Evolutionary conservation across 1,140 invertebrate species (phyloP), one percentile per base, ranked within the genome.

Genomic region (Trichonephila inaurata): DNA sequence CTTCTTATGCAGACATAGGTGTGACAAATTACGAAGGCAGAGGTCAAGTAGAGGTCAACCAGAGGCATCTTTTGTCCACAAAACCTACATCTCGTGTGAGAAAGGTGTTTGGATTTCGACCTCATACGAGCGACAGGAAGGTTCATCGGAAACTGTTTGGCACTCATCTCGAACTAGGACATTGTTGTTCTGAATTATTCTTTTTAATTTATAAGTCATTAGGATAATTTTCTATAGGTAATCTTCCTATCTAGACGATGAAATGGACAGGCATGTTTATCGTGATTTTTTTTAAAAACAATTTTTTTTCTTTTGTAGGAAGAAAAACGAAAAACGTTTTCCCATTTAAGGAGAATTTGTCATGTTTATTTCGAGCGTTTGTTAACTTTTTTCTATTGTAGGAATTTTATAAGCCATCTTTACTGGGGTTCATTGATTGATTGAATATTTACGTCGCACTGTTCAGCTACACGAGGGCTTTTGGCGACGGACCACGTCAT

Each of bases 51-150:
- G 69, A 77, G 69, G 82, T 83, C 82, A 60, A 10, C 12, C 24
- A 24, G 72, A 18, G 72, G 40, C 51, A 44, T 83, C 51, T 40
- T 83, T 83, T 83, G 81, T 83, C 82, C 44, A 83, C 82, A 83
- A 24, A 83, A 83, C 82, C 82, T n/a, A 82, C 14, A 82, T 82
- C 81, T 8, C 4, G 81, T 58, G 44, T 58, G 40, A 83, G 10
- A 83, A 83, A 44, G 82, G 82, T 83, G 82, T 60, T 83, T 19
- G 82, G n/a, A 60, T 51, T 51, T 44, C 77, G 44, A 82, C 33
- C 7, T 44, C 24, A 83, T 40, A 40, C n/a, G 51, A 60, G 40
- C n/a, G 82, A 58, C 51, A 82, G 19, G 10, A 28, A 77, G 33
- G 28, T 77, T 24, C 7, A 14, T 77, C 14, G 66, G 66, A 62